Base-by-base conservation (phyloP, 2,888 invertebrate species). In the Allophyes oxyacanthae region DNA sequence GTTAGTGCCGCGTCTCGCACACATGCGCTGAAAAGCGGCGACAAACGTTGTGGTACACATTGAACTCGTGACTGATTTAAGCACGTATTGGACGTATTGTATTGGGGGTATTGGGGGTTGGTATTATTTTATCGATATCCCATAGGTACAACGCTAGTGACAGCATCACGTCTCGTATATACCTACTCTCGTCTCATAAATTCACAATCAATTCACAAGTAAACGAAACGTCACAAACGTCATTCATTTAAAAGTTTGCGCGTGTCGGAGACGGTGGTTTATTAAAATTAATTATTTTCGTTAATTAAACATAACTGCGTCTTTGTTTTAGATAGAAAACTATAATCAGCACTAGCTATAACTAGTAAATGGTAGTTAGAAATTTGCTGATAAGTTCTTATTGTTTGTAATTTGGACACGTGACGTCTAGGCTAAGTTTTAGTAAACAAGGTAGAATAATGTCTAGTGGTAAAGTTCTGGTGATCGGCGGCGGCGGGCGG, bases 401-500 rank as follows among this genome's bases (percentile, higher is more conserved):
- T 55, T 43, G 52, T 57, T 52, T 43, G 43, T 55, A 64, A 44
- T 55, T 62, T 61, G 46, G 62, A 80, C 83, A 80, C 85, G 86
- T 84, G 79, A 82, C 58, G 62, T 33, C 38, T 34, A 60, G 61
- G 58, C 64, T 62, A 56, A 62, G 58, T 64, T 72, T 62, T 70
- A 50, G 51, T 75, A 78, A 75, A 81, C 77, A 77, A 79, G 54
- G 57, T 69, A 64, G 64, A 45, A 69, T 56, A 74, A 92, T 92
- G 91, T 79, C 85, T 75, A 86, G 94, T 94, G 82, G 78, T 49
- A 92, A 95, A 79, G 95, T 98, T 65, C 90, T 98, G 71, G 96
- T 99, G 49, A 96, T 99, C 78, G 99, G 99, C 11, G 95, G 96
- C 85, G 99, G 99, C 34, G 99, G 99, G 2, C 96, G 99, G 72